phyloP scores from a whole-genome alignment of 2,888 invertebrate species.

The Ichneumoninae sp. region DNA sequence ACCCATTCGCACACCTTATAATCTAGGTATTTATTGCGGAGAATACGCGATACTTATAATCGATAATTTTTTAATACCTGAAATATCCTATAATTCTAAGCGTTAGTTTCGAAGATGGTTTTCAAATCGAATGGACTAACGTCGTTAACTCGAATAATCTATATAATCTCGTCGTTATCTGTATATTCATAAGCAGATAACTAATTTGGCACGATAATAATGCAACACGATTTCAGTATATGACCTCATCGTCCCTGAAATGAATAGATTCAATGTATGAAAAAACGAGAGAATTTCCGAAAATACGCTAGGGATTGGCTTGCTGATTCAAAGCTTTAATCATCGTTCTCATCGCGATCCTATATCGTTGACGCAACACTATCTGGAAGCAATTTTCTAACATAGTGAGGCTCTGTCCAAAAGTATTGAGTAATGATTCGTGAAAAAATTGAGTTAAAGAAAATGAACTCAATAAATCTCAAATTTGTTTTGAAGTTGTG shows the following conservation, averaged over 20 bases:
- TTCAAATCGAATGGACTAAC: conserved; percentile 6
- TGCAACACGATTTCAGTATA: not conserved
- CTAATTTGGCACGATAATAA: not conserved
- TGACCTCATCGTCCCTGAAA: not conserved
- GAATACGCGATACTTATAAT: not conserved
- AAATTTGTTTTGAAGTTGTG: not conserved
- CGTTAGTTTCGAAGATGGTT: not conserved
- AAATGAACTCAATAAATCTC: not conserved
- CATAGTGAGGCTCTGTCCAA: not conserved
- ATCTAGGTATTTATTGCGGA: conserved; percentile 5
- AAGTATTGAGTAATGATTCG: not conserved
- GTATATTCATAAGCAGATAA: not conserved
- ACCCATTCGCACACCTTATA: conserved; percentile 14
- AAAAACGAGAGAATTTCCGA: not conserved
- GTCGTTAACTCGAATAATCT: not conserved
- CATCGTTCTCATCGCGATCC: not conserved
- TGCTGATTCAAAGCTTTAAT: conserved; percentile 14
- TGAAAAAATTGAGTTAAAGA: not conserved
- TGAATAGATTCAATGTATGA: not conserved
- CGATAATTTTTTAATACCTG: not conserved
- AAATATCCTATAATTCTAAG: conserved; percentile 1
- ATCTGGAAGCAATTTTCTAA: conserved; percentile 5
- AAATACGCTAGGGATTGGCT: not conserved
- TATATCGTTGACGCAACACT: not conserved
- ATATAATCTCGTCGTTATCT: no score